phyloP scores from a whole-genome alignment of 2,888 invertebrate species.

The Cotesia congregata region DNA sequence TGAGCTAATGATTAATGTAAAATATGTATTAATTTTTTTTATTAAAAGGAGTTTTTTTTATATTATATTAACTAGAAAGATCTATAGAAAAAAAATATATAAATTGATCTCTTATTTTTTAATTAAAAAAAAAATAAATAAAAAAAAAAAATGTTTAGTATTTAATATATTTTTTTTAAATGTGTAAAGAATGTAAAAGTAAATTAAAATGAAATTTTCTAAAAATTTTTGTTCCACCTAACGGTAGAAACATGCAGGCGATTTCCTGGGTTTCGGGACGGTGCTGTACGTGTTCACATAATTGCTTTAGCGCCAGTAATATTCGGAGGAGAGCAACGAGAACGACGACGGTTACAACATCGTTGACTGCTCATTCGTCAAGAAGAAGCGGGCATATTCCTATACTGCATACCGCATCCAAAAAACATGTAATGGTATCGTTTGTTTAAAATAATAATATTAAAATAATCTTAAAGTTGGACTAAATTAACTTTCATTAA shows the following conservation, averaged over 20 bases:
- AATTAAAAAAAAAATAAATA: neutral
- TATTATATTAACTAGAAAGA: no score
- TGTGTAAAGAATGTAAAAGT: neutral
- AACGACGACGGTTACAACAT: slow-evolving; percentile 64
- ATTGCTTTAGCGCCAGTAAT: slow-evolving; percentile 62
- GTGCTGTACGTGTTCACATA: slow-evolving; percentile 64
- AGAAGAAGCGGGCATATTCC: slow-evolving; percentile 61
- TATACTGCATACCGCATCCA: slow-evolving; percentile 58
- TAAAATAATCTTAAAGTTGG: no score
- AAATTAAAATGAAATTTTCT: slow-evolving; percentile 36
- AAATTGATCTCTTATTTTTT: neutral
- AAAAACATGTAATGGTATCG: slow-evolving; percentile 67
- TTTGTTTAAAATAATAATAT: no score
- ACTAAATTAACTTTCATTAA: neutral
- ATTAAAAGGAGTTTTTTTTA: neutral
- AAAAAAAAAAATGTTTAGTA: neutral
- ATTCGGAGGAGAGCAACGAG: slow-evolving; percentile 61
- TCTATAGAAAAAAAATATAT: no score
- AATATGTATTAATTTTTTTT: neutral
- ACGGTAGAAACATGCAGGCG: slow-evolving; percentile 64
- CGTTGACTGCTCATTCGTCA: slow-evolving; percentile 66
- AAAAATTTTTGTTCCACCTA: slow-evolving; percentile 29
- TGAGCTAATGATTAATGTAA: neutral
- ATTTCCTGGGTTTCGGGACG: slow-evolving; percentile 65
- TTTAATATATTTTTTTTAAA: neutral